Base-by-base conservation (phyloP, 2,888 invertebrate genomes). In the Lobophora halterata region DNA sequence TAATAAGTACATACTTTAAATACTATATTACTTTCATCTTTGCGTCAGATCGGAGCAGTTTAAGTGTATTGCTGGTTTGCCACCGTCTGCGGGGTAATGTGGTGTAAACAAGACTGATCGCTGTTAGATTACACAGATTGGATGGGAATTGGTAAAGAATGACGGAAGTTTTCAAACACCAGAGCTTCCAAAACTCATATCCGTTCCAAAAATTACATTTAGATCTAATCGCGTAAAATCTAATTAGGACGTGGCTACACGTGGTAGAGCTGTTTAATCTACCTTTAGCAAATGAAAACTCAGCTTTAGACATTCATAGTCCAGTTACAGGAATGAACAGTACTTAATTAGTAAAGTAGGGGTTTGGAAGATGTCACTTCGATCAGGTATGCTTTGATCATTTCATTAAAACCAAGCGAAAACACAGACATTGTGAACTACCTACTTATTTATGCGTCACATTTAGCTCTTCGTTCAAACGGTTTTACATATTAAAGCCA, bases 81-180 rank as follows among this genome's bases (percentile, higher is more conserved):
- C 35, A 12, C 32, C 35, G 28, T 33, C 27, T 43, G 33, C 12
- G 31, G 26, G 37, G 46, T 59, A 58, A 62, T 56, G 54, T 48
- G 45, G 48, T 55, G 60, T 56, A 50, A 57, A 58, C 52, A 53
- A 49, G 54, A 52, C 43, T 52, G 52, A 55, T 58, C 58, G 50
- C 40, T 33, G 44, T 46, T 42, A 58, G 52, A 55, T 57, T 57
- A 55, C 51, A 48, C 47, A 55, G 37, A 47, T 51, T 49, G 49
- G 55, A 54, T 54, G 48, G 44, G 46, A 52, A 55, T 59, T 53
- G 46, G 46, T 46, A 49, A 49, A 52, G 49, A 52, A 49, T 40
- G 32, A 37, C 41, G 37, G 39, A 46, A 46, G 49, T 49, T 44
- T 40, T 12, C 42, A 42, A 41, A 40, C 33, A 50, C 31, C 43